Evolutionary conservation across 2,888 invertebrate genomes (phyloP).

Genomic region (Hyposoter dolosus): DNA sequence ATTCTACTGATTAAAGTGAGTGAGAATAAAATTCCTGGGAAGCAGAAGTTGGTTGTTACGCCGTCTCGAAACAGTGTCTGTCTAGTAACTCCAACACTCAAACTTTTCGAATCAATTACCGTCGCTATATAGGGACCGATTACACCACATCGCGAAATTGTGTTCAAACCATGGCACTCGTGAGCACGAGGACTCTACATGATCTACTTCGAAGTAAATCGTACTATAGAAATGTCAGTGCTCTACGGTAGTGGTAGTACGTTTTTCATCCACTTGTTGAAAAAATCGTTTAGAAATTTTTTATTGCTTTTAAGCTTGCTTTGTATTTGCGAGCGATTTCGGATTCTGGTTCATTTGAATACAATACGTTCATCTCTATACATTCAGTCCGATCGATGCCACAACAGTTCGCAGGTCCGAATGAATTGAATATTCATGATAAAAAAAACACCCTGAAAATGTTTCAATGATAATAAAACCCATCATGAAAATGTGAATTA

Average conservation of each 20-base stretch:
- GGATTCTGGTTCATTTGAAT: not conserved
- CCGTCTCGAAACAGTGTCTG: not conserved
- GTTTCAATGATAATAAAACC: not conserved
- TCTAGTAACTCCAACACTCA: not conserved
- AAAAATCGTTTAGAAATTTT: constrained; percentile 5
- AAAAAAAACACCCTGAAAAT: not conserved
- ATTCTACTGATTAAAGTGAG: not conserved
- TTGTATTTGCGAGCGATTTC: not conserved
- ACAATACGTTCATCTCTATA: not conserved
- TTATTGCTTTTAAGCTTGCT: not conserved
- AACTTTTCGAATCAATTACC: constrained; percentile 9
- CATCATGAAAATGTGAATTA: not conserved
- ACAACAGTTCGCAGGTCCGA: not conserved
- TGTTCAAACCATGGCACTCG: not conserved
- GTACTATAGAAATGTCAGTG: not conserved
- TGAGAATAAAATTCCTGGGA: not conserved
- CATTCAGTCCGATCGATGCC: not conserved
- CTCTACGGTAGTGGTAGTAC: not conserved
- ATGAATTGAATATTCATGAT: not conserved
- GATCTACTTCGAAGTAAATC: not conserved
- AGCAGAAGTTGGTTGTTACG: not conserved
- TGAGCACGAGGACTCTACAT: not conserved
- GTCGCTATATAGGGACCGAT: not conserved
- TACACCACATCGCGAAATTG: not conserved
- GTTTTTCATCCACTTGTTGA: not conserved